A percentile compares a stretch with the other conserved stretches of the same genome.
Conservation (phyloP, 23 tunicate genomes). For the Trididemnum nubilum region DNA sequence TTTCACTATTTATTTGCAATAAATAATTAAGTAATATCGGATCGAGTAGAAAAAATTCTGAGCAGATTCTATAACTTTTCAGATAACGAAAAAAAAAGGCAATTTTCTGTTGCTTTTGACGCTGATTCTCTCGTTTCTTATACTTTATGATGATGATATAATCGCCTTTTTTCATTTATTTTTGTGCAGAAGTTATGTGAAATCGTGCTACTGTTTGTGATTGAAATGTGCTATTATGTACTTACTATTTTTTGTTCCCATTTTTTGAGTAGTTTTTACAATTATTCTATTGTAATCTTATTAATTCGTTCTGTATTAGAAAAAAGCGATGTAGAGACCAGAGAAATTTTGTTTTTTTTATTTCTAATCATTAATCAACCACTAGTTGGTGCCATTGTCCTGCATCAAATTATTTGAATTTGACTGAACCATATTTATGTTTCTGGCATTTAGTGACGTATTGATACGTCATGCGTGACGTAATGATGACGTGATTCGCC, state of each 20-base stretch:
- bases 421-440: too few relatives aligned
- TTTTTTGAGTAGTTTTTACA: background rate
- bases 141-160: background rate
- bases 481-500: too few relatives aligned
- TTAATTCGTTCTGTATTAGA: background rate
- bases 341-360: background rate
- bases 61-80: background rate
- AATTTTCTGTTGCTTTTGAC: background rate
- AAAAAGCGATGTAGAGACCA: background rate
- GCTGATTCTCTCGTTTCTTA: background rate
- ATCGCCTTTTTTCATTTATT: conserved; percentile 11
- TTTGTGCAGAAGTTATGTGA: background rate
- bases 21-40: background rate
- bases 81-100: background rate
- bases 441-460: too few relatives aligned
- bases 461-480: too few relatives aligned
- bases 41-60: background rate
- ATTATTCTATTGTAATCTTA: conserved; percentile 8
- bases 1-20: conserved; percentile 1
- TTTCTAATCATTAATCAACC: background rate
- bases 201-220: conserved; percentile 13
- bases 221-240: conserved; percentile 12
- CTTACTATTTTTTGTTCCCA: background rate
- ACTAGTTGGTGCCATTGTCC: conserved; percentile 6
- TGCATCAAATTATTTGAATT: too few relatives aligned